phyloP scores from a whole-genome alignment of 2,113 vertebrate genomes.

The Paramormyrops kingsleyae region DNA sequence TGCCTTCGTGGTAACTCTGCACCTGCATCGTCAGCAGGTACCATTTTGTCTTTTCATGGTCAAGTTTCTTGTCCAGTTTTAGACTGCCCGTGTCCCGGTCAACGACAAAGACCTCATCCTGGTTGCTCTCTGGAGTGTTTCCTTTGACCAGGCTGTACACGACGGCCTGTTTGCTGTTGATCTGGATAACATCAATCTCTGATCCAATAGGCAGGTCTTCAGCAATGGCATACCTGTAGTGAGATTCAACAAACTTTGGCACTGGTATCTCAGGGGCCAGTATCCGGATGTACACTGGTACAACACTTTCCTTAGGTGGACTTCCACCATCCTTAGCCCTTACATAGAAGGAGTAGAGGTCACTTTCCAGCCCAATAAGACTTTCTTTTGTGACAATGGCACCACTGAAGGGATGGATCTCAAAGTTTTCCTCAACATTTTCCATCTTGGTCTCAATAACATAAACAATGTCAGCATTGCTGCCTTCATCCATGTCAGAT shows the following conservation, averaged over 20 bases:
- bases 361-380: conserved; percentile 88
- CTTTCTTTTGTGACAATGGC: conserved; percentile 88
- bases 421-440: conserved; percentile 84
- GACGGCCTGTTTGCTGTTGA: conserved; percentile 66
- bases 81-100: conserved; percentile 75
- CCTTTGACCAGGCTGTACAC: conserved; percentile 78
- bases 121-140: conserved; percentile 83
- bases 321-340: conserved; percentile 82
- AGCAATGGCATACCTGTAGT: conserved; percentile 79
- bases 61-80: conserved; percentile 84
- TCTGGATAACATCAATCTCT: conserved; percentile 80
- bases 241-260: conserved; percentile 80
- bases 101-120: conserved; percentile 82
- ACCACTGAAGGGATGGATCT: conserved; percentile 78
- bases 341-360: conserved; percentile 82
- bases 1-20: conserved; percentile 59
- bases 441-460: conserved; percentile 79
- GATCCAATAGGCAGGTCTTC: conserved; percentile 83
- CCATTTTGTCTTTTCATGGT: conserved; percentile 91
- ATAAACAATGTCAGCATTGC: conserved; percentile 86
- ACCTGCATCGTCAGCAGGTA: conserved; percentile 82
- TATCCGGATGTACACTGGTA: conserved; percentile 80
- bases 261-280: conserved; percentile 73
- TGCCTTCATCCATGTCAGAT: conserved; percentile 90
- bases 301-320: conserved; percentile 72